Evolutionary conservation across 2,888 invertebrate genomes (phyloP), one percentile per base, ranked within the genome.

Genomic region (Spilosoma lubricipeda): DNA sequence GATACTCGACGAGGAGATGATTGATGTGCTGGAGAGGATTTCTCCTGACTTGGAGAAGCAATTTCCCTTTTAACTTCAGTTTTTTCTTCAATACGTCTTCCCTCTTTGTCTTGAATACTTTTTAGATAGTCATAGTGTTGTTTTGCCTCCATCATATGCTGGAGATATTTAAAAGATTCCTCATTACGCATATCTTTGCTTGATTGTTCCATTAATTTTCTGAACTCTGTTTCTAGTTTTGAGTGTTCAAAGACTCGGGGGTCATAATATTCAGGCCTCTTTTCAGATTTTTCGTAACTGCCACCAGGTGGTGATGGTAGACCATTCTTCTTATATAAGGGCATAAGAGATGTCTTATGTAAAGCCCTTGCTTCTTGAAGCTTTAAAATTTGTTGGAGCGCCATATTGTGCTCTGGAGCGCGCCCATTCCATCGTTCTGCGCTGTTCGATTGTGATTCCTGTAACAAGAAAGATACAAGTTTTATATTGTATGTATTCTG

Each of bases 341-440:
- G 94, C 68, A 96, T 86, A 91, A 96, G 89, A 90, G 96, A 92
- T 91, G 96, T 93, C 96, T 97, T 94, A 90, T 95, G 94, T 23
- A 94, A 90, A 85, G 98, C 97, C 92, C 98, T 97, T 79, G 98
- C 99, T 96, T 98, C 98, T 89, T 98, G 98, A 88, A 98, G 98
- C 87, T 98, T 97, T 87, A 99, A 97, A 93, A 99, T 99, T 95
- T 99, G 98, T 93, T 98, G 98, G 84, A 99, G 96, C 85, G 99
- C 98, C 95, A 98, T 96, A 90, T 98, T 98, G 96, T 99, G 98
- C 95, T 99, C 99, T 92, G 98, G 98, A 86, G 97, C 98, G 91
- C 98, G 98, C 90, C 98, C 97, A 89, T 97, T 97, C 98, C 99
- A 99, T 96, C 98, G 97, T 96, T 98, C 98, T 93, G 98, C 96